Conservation (phyloP, 1,140 invertebrate species). For the Orchestia grillus region DNA sequence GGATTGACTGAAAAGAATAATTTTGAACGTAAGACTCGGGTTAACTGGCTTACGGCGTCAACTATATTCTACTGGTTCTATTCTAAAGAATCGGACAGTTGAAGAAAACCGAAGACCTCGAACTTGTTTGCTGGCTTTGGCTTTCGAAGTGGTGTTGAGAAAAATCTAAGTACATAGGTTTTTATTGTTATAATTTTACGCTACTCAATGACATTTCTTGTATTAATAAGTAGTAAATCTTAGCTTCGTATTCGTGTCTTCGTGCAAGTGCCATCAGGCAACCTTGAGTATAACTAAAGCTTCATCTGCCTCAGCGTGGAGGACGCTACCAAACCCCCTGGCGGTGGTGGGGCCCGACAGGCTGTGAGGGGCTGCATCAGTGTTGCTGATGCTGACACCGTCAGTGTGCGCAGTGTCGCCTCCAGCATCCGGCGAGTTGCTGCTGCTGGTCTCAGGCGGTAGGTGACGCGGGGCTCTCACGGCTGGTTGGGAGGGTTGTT, state of each 20-base stretch:
- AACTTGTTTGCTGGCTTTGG: neutral
- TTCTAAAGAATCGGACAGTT: too few relatives aligned
- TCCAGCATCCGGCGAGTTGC: slow-evolving; percentile 1
- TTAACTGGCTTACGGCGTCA: too few relatives aligned
- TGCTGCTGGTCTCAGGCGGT: neutral
- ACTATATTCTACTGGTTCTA: too few relatives aligned
- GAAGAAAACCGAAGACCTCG: too few relatives aligned
- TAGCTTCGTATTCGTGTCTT: neutral
- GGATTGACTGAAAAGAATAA: too few relatives aligned
- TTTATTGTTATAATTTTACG: neutral
- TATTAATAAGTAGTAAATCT: neutral
- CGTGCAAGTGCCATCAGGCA: neutral
- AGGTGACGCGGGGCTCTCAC: neutral
- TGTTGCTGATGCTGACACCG: slow-evolving; percentile 56
- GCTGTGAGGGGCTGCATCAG: neutral
- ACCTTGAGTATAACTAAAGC: neutral
- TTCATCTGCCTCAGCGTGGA: neutral
- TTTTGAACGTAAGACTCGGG: too few relatives aligned
- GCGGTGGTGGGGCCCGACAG: neutral
- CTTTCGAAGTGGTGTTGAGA: neutral
- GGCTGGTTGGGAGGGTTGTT: too few relatives aligned
- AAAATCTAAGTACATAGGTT: neutral
- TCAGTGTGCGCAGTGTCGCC: slow-evolving; percentile 59
- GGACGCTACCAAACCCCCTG: neutral
- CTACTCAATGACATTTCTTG: neutral